Conservation (phyloP, 2,113 vertebrate species). For the Saccopteryx bilineata region DNA sequence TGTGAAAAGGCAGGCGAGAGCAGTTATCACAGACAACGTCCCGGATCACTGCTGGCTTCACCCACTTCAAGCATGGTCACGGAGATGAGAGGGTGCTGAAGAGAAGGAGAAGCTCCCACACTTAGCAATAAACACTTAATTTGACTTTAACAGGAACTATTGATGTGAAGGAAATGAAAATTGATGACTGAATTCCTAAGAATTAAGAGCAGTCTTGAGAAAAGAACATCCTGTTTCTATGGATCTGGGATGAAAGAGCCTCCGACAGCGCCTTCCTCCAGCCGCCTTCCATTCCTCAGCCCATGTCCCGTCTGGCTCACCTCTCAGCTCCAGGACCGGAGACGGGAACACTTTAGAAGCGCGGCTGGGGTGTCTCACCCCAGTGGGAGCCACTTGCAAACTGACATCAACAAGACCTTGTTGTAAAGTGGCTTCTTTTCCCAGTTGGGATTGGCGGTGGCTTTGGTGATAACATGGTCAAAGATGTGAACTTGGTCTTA, state of each 20-base stretch:
- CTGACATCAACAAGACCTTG: slow-evolving; percentile 13
- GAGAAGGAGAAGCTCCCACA: slow-evolving; percentile 12
- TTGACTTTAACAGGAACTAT: slow-evolving; percentile 67
- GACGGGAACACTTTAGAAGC: slow-evolving; percentile 34
- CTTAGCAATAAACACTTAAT: slow-evolving; percentile 58
- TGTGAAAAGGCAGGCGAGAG: neutral
- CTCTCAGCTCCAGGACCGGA: neutral
- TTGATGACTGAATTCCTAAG: slow-evolving; percentile 59
- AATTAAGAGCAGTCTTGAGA: slow-evolving; percentile 62
- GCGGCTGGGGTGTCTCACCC: slow-evolving; percentile 46
- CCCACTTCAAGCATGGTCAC: neutral
- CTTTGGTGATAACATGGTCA: neutral
- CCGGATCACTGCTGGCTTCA: neutral
- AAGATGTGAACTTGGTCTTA: neutral
- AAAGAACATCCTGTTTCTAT: slow-evolving; percentile 44
- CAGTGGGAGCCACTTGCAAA: slow-evolving; percentile 52
- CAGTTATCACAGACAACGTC: slow-evolving; percentile 1
- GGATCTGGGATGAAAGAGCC: neutral
- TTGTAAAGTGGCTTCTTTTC: slow-evolving; percentile 57
- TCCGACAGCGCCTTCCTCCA: neutral
- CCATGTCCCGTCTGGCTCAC: neutral
- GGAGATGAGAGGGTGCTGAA: slow-evolving; percentile 10
- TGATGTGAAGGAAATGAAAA: slow-evolving; percentile 70
- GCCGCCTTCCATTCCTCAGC: neutral
- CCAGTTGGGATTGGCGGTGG: neutral